These are phyloP conservation scores for Eurois occulta DNA, from an alignment of 2,888 invertebrate species.

Conservation along the genomic window DNA sequence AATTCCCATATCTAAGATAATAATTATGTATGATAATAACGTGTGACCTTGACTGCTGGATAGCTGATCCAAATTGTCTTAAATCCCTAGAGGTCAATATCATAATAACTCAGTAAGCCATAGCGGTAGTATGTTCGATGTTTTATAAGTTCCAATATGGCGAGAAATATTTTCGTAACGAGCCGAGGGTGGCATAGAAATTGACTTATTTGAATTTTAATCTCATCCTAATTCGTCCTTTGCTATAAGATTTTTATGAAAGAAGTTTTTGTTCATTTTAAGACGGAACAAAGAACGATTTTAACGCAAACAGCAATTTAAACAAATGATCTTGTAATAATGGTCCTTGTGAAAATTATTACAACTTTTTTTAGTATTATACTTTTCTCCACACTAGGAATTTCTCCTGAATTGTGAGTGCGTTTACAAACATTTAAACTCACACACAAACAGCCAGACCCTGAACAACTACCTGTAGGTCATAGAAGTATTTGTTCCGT, in stretches of 20 bases:
- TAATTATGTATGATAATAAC: background rate
- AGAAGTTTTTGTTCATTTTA: conserved; percentile 1
- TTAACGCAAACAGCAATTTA: background rate
- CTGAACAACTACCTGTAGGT: background rate
- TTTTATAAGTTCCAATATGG: background rate
- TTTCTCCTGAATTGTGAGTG: background rate
- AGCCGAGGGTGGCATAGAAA: conserved; percentile 30
- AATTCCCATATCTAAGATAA: background rate
- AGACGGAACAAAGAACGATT: background rate
- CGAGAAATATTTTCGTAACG: background rate
- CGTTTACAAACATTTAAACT: background rate
- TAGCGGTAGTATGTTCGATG: background rate
- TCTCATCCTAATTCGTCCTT: background rate
- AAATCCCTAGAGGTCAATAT: conserved; percentile 24
- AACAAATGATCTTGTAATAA: background rate
- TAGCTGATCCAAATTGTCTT: conserved; percentile 8
- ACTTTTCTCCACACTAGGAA: background rate
- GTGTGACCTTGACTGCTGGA: background rate
- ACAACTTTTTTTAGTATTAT: no score
- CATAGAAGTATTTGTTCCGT: background rate
- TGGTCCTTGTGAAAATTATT: background rate
- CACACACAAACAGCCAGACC: background rate
- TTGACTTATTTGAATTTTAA: conserved; percentile 43
- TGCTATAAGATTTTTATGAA: conserved; percentile 1
- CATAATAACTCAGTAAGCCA: conserved; percentile 1